Evolutionary conservation across 1,140 invertebrate species (phyloP).

Genomic region (Hetaerina americana): DNA sequence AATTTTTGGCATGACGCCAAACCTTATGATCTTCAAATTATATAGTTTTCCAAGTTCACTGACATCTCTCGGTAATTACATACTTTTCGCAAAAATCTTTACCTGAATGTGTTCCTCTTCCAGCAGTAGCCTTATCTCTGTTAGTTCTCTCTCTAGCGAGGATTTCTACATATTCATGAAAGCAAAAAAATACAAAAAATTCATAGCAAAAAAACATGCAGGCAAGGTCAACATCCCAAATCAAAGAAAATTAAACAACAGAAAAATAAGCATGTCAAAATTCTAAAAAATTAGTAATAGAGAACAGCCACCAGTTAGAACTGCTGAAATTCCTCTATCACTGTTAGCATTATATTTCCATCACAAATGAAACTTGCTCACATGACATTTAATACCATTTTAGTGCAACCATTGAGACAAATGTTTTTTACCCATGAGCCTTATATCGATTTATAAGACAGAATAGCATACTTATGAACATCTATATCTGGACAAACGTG

Average conservation of each 20-base stretch:
- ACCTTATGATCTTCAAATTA: too few relatives aligned
- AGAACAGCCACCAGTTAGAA: background rate
- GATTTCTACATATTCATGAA: conserved; percentile 41
- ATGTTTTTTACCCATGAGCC: too few relatives aligned
- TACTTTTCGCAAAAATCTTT: conserved; percentile 18
- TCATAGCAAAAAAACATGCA: conserved; percentile 17
- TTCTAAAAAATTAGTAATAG: background rate
- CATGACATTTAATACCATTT: too few relatives aligned
- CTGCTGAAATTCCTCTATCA: too few relatives aligned
- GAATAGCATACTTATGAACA: too few relatives aligned
- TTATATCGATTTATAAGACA: too few relatives aligned
- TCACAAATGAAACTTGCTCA: too few relatives aligned
- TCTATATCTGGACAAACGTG: too few relatives aligned
- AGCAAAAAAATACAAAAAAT: conserved; percentile 27
- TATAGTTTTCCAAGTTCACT: too few relatives aligned
- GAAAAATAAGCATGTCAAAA: background rate
- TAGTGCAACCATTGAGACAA: too few relatives aligned
- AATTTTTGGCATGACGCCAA: too few relatives aligned
- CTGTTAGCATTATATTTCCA: too few relatives aligned
- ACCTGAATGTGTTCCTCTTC: conserved; percentile 48
- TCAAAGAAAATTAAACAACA: background rate
- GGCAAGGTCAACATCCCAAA: background rate
- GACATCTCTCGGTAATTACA: background rate
- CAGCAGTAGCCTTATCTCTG: conserved; percentile 45
- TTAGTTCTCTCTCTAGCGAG: conserved; percentile 47